A percentile compares a stretch with the other conserved stretches of the same genome.
Conservation (phyloP, 2,113 vertebrate genomes). For the Urocynchramus pylzowi region DNA sequence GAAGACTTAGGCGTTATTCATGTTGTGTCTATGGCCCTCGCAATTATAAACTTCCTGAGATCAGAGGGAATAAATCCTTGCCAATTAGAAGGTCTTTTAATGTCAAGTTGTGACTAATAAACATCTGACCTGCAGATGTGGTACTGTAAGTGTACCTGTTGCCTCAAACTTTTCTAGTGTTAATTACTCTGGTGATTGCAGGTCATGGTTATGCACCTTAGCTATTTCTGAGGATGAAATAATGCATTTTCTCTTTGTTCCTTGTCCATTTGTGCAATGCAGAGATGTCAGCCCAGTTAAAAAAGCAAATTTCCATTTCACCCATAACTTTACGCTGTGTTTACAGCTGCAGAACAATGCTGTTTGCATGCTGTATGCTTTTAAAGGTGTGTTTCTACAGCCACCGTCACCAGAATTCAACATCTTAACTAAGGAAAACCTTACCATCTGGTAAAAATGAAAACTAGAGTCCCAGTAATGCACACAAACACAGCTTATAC, state of each 20-base stretch:
- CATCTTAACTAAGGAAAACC: neutral
- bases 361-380: neutral
- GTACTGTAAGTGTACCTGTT: constrained; percentile 9
- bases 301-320: neutral
- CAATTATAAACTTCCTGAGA: constrained; percentile 22
- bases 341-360: neutral
- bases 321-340: neutral
- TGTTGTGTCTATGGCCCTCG: neutral
- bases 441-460: neutral
- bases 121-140: constrained; percentile 54
- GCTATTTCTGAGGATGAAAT: neutral
- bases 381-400: neutral
- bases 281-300: neutral
- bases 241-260: neutral
- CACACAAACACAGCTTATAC: neutral
- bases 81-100: constrained; percentile 25
- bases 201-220: neutral
- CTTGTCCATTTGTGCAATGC: neutral
- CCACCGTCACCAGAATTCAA: neutral
- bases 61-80: constrained; percentile 9
- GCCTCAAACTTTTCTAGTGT: neutral
- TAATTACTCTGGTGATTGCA: neutral
- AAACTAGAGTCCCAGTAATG: neutral
- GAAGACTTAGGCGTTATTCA: neutral
- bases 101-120: constrained; percentile 38